Conservation (phyloP, 2,888 invertebrate genomes). For the Agrenia bidenticulata region DNA sequence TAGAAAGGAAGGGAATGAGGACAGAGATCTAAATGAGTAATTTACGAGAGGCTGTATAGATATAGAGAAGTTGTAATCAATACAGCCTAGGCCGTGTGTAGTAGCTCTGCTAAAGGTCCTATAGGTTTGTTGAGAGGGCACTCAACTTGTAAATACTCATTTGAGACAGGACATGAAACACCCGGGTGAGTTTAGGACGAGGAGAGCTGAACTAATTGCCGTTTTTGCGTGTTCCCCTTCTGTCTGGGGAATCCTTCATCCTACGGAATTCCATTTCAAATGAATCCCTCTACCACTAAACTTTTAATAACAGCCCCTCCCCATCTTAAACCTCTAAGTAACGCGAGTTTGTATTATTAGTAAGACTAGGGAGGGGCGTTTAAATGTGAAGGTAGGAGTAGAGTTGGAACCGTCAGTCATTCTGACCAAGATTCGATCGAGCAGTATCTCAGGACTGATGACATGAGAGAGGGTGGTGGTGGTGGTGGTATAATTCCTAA, state of each 20-base stretch:
- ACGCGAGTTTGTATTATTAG: too few species aligned
- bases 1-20: too few species aligned
- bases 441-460: conserved; percentile 2
- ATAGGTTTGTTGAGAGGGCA: conserved; percentile 1
- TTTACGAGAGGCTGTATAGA: too few species aligned
- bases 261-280: conserved; percentile 4
- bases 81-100: too few species aligned
- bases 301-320: too few species aligned
- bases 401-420: not conserved
- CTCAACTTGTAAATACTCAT: conserved; percentile 26
- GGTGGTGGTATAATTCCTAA: not conserved
- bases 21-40: too few species aligned
- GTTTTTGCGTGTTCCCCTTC: conserved; percentile 21
- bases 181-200: conserved; percentile 12
- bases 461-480: not conserved
- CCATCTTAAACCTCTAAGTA: too few species aligned
- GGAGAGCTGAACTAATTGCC: conserved; percentile 20
- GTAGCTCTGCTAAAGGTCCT: not conserved
- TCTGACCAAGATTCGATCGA: conserved; percentile 4
- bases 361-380: too few species aligned
- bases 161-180: conserved; percentile 25
- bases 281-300: not conserved
- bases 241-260: conserved; percentile 12
- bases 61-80: too few species aligned
- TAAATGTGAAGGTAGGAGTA: too few species aligned